Evolutionary conservation across 2,797 vertebrate genomes (phyloP), one percentile per base, ranked within the genome.

Genomic region (Anomalospiza imberbis): DNA sequence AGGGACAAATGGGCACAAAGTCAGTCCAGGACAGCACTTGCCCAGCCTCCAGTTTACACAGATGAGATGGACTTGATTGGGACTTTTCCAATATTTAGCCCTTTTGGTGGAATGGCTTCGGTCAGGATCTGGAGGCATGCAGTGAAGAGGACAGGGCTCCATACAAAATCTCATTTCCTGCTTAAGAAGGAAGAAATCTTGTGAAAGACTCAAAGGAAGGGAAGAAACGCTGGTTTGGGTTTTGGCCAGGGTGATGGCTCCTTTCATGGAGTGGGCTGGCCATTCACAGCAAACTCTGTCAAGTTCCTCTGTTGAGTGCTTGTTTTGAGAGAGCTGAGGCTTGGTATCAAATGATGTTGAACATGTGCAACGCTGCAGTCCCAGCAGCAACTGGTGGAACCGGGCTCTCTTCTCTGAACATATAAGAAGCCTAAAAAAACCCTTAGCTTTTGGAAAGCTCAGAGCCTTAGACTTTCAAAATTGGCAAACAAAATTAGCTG

Each of bases 401-500:
- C 50, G 32, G 34, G 25, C 6, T 83, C 28, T 74, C 66, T 74
- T 8, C 54, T 89, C 74, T 67, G 24, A 80, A 60, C 32, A 28
- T 50, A 50, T 21, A 26, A 89, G 74, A 80, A 72, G 15, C 16
- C 17, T 70, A 2, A 77, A 92, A 78, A 81, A 9, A 8, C 14
- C 3, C 68, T 77, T 71, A 77, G 57, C 53, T 89, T 85, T 88
- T 62, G 54, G 73, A 72, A 88, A 83, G 92, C 44, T 80, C 31
- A 20, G 34, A 78, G 71, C 61, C 68, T 88, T 75, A 80, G 54
- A 77, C 68, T 89, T 87, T 71, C 44, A 72, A 86, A 93, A 94
- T 8, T 53, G 76, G 83, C 68, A 85, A 92, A 83, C 54, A 88
- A 93, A 91, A 94, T 94, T 89, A 96, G 91, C 88, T 95, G 85